Evolutionary conservation across 2,797 vertebrate genomes (phyloP).

Genomic region (Pseudochromis fuscus): DNA sequence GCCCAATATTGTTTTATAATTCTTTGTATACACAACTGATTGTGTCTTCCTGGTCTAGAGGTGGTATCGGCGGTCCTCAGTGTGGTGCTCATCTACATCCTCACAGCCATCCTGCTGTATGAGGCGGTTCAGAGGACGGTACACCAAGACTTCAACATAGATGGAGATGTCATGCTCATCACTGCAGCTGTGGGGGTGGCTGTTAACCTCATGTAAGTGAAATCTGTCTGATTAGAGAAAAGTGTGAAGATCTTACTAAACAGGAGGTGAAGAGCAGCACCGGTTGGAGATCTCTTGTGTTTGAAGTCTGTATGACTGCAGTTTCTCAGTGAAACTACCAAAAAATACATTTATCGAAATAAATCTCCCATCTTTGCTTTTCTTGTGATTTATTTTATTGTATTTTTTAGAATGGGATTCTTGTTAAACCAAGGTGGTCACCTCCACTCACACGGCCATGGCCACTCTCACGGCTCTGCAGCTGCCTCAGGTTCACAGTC

Average conservation of each 20-base stretch:
- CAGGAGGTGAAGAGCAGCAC: neutral
- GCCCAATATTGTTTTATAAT: too few species aligned
- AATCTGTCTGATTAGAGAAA: neutral
- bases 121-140: slow-evolving; percentile 96
- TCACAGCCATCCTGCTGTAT: slow-evolving; percentile 92
- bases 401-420: slow-evolving; percentile 95
- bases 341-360: neutral
- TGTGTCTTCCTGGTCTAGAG: slow-evolving; percentile 85
- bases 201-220: slow-evolving; percentile 94
- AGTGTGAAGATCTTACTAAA: neutral
- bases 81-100: slow-evolving; percentile 93
- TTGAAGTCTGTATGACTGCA: slow-evolving; percentile 5
- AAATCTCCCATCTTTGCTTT: slow-evolving; percentile 1
- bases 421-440: slow-evolving; percentile 95
- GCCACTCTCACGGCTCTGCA: slow-evolving; percentile 83
- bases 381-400: slow-evolving; percentile 55
- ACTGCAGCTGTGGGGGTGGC: slow-evolving; percentile 96
- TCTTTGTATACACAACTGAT: slow-evolving; percentile 8
- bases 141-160: slow-evolving; percentile 93
- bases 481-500: slow-evolving; percentile 43
- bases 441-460: slow-evolving; percentile 87
- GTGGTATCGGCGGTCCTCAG: slow-evolving; percentile 94
- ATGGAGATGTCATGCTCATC: slow-evolving; percentile 98
- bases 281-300: slow-evolving; percentile 3
- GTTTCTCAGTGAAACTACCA: neutral